Base-by-base conservation (phyloP, 1,140 invertebrate genomes). In the Drosophila guanche region DNA sequence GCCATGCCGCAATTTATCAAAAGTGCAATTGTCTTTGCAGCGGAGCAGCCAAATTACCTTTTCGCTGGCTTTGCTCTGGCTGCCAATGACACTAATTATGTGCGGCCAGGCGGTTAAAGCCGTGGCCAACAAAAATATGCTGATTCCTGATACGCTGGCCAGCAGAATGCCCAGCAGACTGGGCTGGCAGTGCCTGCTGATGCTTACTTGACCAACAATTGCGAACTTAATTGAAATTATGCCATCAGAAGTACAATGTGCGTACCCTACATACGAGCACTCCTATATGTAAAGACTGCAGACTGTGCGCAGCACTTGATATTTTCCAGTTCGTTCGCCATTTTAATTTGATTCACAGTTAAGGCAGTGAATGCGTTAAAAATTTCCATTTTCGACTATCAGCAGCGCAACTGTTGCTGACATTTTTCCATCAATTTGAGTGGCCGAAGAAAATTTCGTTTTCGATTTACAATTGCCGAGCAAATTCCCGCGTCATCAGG, bases 381-480 rank as follows among this genome's bases (percentile, higher is more conserved):
- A 61, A 76, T 81, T 71, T 72, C 27, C 62, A 56, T 66, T 81
- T 83, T 68, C 79, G 70, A 75, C 62, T 79, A 79, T 75, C 59
- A 43, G 20, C 58, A 42, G 50, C 78, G 50, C 78, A 76, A 78
- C 83, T 88, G 83, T 83, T 78, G 83, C 71, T 79, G 83, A 88
- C 83, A 88, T 58, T 69, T 79, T 78, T 45, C 65, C 83, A 88
- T 88, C 83, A 86, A 72, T 80, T 88, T 88, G 50, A 86, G 84
- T 75, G 56, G 25, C 47, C 46, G 56, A 58, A 41, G 48, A 47
- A 70, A 60, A 55, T 72, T 57, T 65, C 54, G 45, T 62, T 51
- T 59, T 61, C 57, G 59, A 61, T 42, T 20, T 33, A 25, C 51
- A 60, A 70, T 48, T 53, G 48, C 46, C 45, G 5, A 25, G 23